Base-by-base conservation (phyloP, 2,888 invertebrate species). In the Phyto melanocephala region DNA sequence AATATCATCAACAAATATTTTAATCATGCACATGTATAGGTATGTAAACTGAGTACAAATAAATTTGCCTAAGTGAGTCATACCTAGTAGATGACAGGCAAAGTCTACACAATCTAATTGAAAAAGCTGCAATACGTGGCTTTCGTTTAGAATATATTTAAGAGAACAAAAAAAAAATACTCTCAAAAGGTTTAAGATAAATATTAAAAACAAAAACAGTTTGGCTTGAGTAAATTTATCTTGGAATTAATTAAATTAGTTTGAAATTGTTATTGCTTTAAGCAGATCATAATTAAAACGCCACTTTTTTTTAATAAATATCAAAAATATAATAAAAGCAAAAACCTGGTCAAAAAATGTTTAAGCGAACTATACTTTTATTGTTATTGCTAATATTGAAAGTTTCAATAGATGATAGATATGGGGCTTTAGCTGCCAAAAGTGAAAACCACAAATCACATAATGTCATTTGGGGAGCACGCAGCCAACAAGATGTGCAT, bases 401-500 rank as follows among this genome's bases (percentile, higher is more conserved):
- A 54, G 22, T 71, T 10, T 33, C 75, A 8, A 22, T 15, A 0
- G 10, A 33, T 20, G 7, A 78, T 40, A 2, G 17, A 33, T n/a
- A n/a, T n/a, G n/a, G n/a, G n/a, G 33, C 17, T 7, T 67, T 52
- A 50, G 56, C 80, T 20, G 67, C 83, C 0, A 75, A 68, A 63
- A 70, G 24, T 28, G 70, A 74, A 60, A 37, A 56, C 20, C 11
- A 35, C 2, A 84, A 80, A 15, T 28, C 28, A 28, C 85, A 86
- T 71, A 76, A 85, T 70, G 58, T 45, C 1, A 63, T 74, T n/a
- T 86, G 85, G 83, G 87, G 86, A 28, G 86, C 85, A n/a, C 84
- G 81, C 1, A 74, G 85, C 13, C 74, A 81, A 22, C 67, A 83
- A 24, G 86, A 86, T 67, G 82, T 86, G 1, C 85, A 84, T 60